Base-by-base conservation (phyloP, 1,140 invertebrate genomes). In the Daktulosphaira vitifoliae region DNA sequence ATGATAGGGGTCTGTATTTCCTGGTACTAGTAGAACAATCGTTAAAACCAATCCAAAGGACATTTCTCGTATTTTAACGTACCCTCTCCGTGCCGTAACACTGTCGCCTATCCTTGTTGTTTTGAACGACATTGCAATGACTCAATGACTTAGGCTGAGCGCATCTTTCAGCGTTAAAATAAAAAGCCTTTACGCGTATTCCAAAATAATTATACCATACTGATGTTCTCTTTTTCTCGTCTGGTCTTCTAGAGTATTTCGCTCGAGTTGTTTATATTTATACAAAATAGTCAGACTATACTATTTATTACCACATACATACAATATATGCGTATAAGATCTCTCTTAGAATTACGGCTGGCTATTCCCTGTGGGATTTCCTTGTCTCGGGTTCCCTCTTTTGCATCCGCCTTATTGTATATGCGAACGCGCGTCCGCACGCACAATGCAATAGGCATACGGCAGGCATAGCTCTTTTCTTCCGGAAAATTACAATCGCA, bases 21-120 rank as follows among this genome's bases (percentile, higher is more conserved):
- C 37, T 37, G 51, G 49, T 29, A 0, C 7, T 2, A 8, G 5
- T 50, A 15, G 16, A 6, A 16, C 33, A 15, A 38, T 26, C 38
- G 33, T 56, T 56, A 37, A 56, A 56, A 56, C 53, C 38, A 20
- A 56, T 56, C 53, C 53, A 56, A 56, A 56, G 53, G 53, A 15
- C 20, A 13, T 33, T 33, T 9, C 37, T 38, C 53, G 22, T 56
- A n/a, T 56, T 56, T 44, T 39, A 56, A 56, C 53, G 53, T 25
- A 39, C 25, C 8, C 53, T 39, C 53, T 56, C 37, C 37, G 42
- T 15, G 18, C 46, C 18, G 46, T 20, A 16, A 22, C 20, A 16
- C 25, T n/a, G 53, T 56, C 53, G 53, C 37, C 53, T 13, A n/a
- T n/a, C n/a, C n/a, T n/a, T n/a, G n/a, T n/a, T n/a, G n/a, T n/a